Base-by-base conservation (phyloP, 2,113 vertebrate species). In the Lepidiolamprologus cunningtoni region DNA sequence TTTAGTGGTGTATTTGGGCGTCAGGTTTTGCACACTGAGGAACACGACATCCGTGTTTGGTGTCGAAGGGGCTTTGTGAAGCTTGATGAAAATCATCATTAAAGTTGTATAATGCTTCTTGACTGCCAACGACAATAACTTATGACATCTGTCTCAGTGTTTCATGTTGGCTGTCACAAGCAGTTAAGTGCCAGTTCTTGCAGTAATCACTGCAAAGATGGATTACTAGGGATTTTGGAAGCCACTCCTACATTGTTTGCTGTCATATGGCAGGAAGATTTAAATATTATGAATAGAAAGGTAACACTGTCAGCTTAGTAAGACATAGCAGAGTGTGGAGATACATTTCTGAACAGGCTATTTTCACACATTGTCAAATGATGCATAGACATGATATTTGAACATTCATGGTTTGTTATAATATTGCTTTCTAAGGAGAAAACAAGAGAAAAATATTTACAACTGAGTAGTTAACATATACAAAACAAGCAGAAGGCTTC, bases 51-150 rank as follows among this genome's bases (percentile, higher is more conserved):
- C 53, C 81, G 85, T 53, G 42, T 61, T 82, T 53, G 21, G 81
- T 90, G 53, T 83, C 84, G 84, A 83, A 79, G 37, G 86, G 3
- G 66, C 85, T 90, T 91, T 91, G 86, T 87, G 92, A 94, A 90
- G 90, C 86, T 88, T 87, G 84, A 92, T 85, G 78, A 89, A 95
- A 94, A 87, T 93, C 86, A 35, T 94, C 91, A 93, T 96, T 93
- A 95, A 96, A 95, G 90, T 94, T 95, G 93, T 86, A 95, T 94
- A 92, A 92, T 89, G 71, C 90, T 82, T 94, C 92, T 84, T 63
- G 91, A 91, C 91, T 91, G 93, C 89, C 86, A 90, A 87, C 42
- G 66, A 90, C 91, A 93, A 94, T 95, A 93, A 92, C 90, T 95
- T 91, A 90, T 87, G 89, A 95, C 95, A 95, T 95, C 91, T 93